Conservation (phyloP, 2,113 vertebrate genomes). For the Saccopteryx leptura region DNA sequence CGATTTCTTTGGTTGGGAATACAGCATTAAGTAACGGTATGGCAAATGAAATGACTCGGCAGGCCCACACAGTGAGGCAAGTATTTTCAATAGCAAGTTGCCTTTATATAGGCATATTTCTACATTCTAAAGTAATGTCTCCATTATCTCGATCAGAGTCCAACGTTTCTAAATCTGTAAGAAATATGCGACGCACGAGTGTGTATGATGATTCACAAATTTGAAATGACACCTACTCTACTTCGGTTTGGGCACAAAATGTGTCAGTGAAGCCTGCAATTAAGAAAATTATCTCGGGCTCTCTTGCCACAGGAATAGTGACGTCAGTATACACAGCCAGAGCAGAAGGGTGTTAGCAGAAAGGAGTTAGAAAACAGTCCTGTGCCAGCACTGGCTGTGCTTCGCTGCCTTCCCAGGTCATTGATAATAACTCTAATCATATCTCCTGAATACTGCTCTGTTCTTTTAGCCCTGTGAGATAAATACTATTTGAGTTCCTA, state of each 20-base stretch:
- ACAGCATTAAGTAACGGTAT: constrained; percentile 49
- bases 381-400: neutral
- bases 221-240: constrained; percentile 80
- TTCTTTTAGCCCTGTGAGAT: neutral
- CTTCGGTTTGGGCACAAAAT: constrained; percentile 75
- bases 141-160: constrained; percentile 72
- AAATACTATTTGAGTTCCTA: neutral
- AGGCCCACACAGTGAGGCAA: constrained; percentile 14
- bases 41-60: constrained; percentile 58
- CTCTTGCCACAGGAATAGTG: constrained; percentile 70
- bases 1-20: constrained; percentile 68
- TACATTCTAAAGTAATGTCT: constrained; percentile 76
- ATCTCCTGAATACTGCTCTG: neutral
- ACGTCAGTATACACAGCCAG: constrained; percentile 63
- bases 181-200: constrained; percentile 69
- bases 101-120: constrained; percentile 76
- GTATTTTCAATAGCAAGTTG: constrained; percentile 64
- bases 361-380: constrained; percentile 32
- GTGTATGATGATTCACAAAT: constrained; percentile 80
- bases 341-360: constrained; percentile 50
- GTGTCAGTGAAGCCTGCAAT: constrained; percentile 81
- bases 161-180: constrained; percentile 73
- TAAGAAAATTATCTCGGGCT: constrained; percentile 76
- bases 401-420: neutral
- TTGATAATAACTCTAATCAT: neutral